Evolutionary conservation across 2,888 invertebrate species (phyloP).

Genomic region (Octonoba sinensis): DNA sequence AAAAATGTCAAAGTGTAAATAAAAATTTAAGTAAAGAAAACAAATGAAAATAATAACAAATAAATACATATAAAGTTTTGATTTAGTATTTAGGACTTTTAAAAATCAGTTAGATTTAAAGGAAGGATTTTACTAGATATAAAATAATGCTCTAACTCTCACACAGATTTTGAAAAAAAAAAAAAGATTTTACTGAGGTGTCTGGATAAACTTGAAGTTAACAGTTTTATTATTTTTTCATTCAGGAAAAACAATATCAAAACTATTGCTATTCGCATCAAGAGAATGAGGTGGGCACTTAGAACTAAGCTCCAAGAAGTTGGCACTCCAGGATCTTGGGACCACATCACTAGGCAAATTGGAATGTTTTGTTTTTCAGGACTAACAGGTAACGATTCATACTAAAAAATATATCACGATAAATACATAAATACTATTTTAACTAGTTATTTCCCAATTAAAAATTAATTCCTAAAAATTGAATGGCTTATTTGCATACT

Average conservation of each 20-base stretch:
- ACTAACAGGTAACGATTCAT: conserved; percentile 76
- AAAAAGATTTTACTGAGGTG: background rate
- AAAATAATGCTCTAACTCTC: too few relatives aligned
- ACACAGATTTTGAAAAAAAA: background rate
- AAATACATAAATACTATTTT: too few relatives aligned
- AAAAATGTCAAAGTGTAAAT: too few relatives aligned
- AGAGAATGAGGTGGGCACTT: conserved; percentile 85
- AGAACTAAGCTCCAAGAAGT: conserved; percentile 80
- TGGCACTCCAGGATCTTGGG: conserved; percentile 93
- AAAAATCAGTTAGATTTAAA: too few relatives aligned
- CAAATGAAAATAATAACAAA: too few relatives aligned
- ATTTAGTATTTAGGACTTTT: too few relatives aligned
- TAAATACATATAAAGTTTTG: too few relatives aligned
- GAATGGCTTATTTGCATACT: too few relatives aligned
- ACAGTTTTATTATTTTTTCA: background rate
- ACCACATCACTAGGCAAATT: conserved; percentile 93
- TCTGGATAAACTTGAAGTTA: background rate
- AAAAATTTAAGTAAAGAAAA: too few relatives aligned
- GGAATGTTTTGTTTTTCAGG: conserved; percentile 99
- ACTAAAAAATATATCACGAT: conserved; percentile 67
- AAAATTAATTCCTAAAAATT: too few relatives aligned
- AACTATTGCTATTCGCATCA: conserved; percentile 89
- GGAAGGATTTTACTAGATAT: too few relatives aligned
- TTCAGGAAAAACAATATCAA: conserved; percentile 85
- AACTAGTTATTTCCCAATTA: too few relatives aligned